Evolutionary conservation across 1,140 invertebrate species (phyloP).

Genomic region (Neodiprion lecontei): DNA sequence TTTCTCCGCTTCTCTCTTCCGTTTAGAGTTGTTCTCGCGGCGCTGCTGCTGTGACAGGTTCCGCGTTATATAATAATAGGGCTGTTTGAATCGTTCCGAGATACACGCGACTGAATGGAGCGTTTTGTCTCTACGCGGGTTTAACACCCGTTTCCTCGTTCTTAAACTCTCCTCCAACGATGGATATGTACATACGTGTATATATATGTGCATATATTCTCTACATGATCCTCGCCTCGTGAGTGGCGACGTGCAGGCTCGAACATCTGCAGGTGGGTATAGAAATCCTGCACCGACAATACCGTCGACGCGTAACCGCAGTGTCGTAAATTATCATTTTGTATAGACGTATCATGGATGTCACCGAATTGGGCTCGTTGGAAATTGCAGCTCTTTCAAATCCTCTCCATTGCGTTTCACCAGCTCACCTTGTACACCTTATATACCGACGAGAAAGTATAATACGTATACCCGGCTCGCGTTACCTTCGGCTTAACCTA

Average conservation of each 20-base stretch:
- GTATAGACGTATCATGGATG: background rate
- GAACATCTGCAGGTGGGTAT: no score
- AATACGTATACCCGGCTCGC: background rate
- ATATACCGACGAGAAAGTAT: background rate
- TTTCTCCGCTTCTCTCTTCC: background rate
- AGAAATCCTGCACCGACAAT: no score
- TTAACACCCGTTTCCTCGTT: background rate
- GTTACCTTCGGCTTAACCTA: background rate
- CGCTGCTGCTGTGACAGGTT: background rate
- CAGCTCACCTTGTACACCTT: background rate
- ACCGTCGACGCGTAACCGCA: no score
- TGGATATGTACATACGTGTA: background rate
- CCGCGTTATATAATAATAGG: background rate
- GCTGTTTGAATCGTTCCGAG: no score
- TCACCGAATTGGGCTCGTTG: no score
- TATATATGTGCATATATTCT: background rate
- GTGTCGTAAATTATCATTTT: background rate
- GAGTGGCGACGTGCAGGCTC: no score
- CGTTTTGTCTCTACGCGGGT: background rate
- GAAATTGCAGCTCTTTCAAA: no score
- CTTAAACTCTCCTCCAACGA: background rate
- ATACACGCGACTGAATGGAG: background rate
- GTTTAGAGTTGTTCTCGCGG: background rate
- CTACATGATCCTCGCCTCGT: background rate
- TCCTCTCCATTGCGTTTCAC: background rate